Evolutionary conservation across 1,140 invertebrate genomes (phyloP).

Genomic region (Lineus longissimus): DNA sequence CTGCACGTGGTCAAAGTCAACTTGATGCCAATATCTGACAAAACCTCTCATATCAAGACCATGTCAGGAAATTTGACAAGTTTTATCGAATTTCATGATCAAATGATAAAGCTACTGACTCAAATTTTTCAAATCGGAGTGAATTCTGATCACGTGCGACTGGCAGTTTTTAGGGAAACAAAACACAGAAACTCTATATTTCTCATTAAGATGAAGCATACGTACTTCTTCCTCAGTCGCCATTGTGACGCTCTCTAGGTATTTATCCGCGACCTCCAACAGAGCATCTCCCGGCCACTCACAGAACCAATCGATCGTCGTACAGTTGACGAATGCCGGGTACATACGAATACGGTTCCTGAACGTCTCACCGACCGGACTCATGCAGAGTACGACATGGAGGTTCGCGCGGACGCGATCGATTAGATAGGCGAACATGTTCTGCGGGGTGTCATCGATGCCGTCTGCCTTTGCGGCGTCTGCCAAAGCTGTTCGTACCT

Average conservation of each 20-base stretch:
- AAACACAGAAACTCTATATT: too few species aligned
- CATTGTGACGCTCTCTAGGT: slow-evolving; percentile 40
- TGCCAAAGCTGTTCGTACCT: slow-evolving; percentile 68
- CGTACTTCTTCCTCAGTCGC: slow-evolving; percentile 47
- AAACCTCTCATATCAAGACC: too few species aligned
- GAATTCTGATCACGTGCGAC: too few species aligned
- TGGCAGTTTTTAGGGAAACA: too few species aligned
- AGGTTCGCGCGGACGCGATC: slow-evolving; percentile 72
- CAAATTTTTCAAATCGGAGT: too few species aligned
- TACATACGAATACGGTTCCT: slow-evolving; percentile 78
- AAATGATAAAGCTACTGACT: too few species aligned
- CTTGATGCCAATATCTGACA: too few species aligned
- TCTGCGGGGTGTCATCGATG: slow-evolving; percentile 61
- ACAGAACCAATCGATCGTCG: slow-evolving; percentile 83
- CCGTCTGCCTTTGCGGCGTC: slow-evolving; percentile 65
- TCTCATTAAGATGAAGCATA: slow-evolving; percentile 4
- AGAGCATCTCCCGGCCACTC: slow-evolving; percentile 84
- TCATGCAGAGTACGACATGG: slow-evolving; percentile 80
- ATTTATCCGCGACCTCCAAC: slow-evolving; percentile 66
- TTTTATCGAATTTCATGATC: too few species aligned
- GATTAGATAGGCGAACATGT: slow-evolving; percentile 71
- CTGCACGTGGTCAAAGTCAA: too few species aligned
- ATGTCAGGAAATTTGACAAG: too few species aligned
- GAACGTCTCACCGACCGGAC: slow-evolving; percentile 72
- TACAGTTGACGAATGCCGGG: slow-evolving; percentile 77